Evolutionary conservation across 2,113 vertebrate genomes (phyloP).

Genomic region (Lipotes vexillifer): DNA sequence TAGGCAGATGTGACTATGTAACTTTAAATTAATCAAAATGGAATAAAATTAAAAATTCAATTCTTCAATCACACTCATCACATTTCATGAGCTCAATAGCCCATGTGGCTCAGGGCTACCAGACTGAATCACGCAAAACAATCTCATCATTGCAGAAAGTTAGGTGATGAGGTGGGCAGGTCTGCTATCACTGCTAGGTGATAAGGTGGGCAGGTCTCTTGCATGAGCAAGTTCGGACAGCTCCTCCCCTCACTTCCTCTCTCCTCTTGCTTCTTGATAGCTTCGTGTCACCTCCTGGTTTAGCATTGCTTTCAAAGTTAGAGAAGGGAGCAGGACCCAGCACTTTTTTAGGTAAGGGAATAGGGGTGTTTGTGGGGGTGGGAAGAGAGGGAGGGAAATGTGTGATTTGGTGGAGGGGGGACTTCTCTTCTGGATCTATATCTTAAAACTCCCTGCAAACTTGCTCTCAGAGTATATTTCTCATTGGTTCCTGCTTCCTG

Average conservation of each 20-base stretch:
- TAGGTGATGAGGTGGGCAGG: neutral
- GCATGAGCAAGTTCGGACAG: neutral
- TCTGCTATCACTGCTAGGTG: neutral
- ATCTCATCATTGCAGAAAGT: neutral
- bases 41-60: neutral
- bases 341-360: slow-evolving; percentile 31
- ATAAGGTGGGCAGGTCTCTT: neutral
- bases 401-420: neutral
- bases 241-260: slow-evolving; percentile 28
- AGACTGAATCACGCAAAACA: rapidly evolving
- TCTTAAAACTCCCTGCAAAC: neutral
- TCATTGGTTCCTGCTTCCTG: neutral
- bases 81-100: neutral
- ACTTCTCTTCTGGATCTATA: neutral
- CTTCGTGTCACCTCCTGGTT: neutral
- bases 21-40: neutral
- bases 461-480: neutral
- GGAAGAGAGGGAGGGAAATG: too few species aligned
- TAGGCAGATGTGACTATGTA: neutral
- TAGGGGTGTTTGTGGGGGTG: too few species aligned
- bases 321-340: neutral
- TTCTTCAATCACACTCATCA: neutral
- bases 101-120: neutral
- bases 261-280: neutral
- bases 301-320: neutral